Evolutionary conservation across 1,140 invertebrate genomes (phyloP), one percentile per base, ranked within the genome.

Genomic region (Panulirus ornatus): DNA sequence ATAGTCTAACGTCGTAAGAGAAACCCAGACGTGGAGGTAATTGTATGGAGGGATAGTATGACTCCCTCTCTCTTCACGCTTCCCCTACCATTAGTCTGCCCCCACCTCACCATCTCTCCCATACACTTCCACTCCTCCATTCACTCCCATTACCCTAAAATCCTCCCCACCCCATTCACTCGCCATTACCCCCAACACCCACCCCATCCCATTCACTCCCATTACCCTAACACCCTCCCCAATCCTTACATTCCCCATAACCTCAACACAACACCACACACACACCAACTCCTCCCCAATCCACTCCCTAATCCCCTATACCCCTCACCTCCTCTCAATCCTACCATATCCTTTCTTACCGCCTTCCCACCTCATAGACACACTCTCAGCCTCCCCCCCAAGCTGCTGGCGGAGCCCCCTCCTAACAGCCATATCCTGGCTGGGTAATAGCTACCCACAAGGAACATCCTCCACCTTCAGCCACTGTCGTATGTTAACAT

Each of bases 371-470:
- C 40, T 19, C 71, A n/a, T 6, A 2, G 8, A n/a, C 36, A 5
- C 79, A 38, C 16, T 30, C 27, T 44, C 76, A 11, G 8, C 22
- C 44, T 34, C 27, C 14, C 76, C 30, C 38, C 34, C 19, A 27
- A 51, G n/a, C 47, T 34, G 34, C 14, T 44, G 73, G 38, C 38
- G 34, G 38, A 42, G 9, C 36, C 16, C 78, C 34, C 78, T 36
- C 36, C 30, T 42, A 82, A 54, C 51, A 82, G 79, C 27, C 79
- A 82, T 82, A 30, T 54, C 79, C 51, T n/a, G 36, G 79, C 51
- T 82, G 79, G 79, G 16, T n/a, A n/a, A n/a, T n/a, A n/a, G n/a
- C n/a, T n/a, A n/a, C n/a, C n/a, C n/a, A n/a, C n/a, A n/a, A n/a
- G n/a, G 79, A 51, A 54, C 83, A 42, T 22, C 40, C 81, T n/a